Evolutionary conservation across 2,797 vertebrate species (phyloP).

Genomic region (Lagocephalus sceleratus): DNA sequence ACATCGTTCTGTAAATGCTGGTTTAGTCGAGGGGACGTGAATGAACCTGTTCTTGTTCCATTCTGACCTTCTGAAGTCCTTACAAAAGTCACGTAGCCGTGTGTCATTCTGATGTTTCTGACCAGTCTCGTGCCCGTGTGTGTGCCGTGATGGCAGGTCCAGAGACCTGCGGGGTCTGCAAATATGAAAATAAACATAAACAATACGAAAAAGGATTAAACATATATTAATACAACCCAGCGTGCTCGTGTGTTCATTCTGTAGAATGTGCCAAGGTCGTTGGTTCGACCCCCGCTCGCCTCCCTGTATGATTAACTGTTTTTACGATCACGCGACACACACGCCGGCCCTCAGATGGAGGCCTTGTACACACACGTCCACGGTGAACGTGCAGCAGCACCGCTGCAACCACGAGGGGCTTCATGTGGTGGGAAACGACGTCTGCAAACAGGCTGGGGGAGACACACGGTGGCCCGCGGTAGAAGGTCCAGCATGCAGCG

Average conservation of each 20-base stretch:
- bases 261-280: not conserved
- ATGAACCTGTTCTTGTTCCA: constrained; percentile 55
- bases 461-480: too few species aligned
- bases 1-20: constrained; percentile 52
- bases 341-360: too few species aligned
- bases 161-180: constrained; percentile 63
- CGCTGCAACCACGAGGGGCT: too few species aligned
- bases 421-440: too few species aligned
- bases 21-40: constrained; percentile 38
- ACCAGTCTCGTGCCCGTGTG: constrained; percentile 72
- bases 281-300: too few species aligned
- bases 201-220: constrained; percentile 71
- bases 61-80: constrained; percentile 64
- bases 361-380: too few species aligned
- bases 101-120: constrained; percentile 70
- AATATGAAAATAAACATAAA: constrained; percentile 65
- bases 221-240: constrained; percentile 73
- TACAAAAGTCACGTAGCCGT: constrained; percentile 66
- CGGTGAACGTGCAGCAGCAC: too few species aligned
- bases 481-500: too few species aligned
- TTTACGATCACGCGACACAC: too few species aligned
- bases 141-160: constrained; percentile 67
- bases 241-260: constrained; percentile 21
- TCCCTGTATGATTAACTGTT: too few species aligned
- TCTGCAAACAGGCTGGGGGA: too few species aligned